A percentile compares a stretch with the other conserved stretches of the same genome.
These are phyloP conservation scores for Parazoanthus darwini DNA, from an alignment of 92 coral and sea anemone genomes.

Conservation along the genomic window DNA sequence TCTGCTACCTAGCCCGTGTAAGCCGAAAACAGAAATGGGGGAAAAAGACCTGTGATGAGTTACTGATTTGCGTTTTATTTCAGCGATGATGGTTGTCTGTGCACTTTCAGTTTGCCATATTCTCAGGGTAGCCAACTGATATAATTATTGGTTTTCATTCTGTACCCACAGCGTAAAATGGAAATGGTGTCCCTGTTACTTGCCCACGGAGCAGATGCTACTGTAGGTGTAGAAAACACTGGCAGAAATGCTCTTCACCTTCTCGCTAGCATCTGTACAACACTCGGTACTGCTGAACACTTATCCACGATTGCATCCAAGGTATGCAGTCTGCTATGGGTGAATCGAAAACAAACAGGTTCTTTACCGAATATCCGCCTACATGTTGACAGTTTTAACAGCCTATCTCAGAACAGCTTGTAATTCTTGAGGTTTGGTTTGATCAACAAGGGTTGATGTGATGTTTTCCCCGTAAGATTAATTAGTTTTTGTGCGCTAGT, in stretches of 20 bases:
- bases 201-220: conserved; percentile 33
- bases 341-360: background rate
- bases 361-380: no score
- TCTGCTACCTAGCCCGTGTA: no score
- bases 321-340: background rate
- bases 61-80: no score
- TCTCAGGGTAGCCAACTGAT: background rate
- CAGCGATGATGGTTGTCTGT: no score
- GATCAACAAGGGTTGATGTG: no score
- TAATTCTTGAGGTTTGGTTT: no score
- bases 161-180: background rate
- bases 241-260: conserved; percentile 38
- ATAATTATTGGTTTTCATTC: background rate
- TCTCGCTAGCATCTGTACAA: conserved; percentile 13
- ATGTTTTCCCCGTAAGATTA: no score
- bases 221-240: conserved; percentile 35
- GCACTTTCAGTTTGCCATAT: no score
- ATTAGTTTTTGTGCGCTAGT: no score
- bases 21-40: no score
- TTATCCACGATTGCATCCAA: conserved; percentile 14
- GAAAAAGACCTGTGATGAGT: no score
- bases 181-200: conserved; percentile 28
- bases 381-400: background rate
- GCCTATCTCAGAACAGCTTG: background rate
- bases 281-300: conserved; percentile 10